Evolutionary conservation across 2,888 invertebrate species (phyloP).

Genomic region (Lasioglossum villosulum): DNA sequence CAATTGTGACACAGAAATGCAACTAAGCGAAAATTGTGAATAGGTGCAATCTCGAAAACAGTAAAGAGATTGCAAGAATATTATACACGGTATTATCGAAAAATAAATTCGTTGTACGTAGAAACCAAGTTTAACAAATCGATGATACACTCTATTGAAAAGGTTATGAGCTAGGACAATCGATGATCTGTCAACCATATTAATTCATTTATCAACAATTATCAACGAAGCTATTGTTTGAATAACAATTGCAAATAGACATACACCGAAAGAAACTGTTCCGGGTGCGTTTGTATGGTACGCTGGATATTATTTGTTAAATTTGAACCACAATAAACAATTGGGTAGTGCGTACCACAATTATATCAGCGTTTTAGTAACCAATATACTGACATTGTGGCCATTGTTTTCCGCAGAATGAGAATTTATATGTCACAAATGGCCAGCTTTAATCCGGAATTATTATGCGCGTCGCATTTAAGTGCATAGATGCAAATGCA

Average conservation of each 20-base stretch:
- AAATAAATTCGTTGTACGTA: no score
- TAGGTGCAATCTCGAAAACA: no score
- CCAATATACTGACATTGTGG: background rate
- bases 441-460: background rate
- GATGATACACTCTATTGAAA: background rate
- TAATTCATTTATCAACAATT: background rate
- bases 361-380: background rate
- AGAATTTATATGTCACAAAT: background rate
- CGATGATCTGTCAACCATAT: background rate
- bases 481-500: background rate
- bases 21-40: background rate
- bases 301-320: background rate
- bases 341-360: background rate
- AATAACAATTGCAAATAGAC: background rate
- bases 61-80: no score
- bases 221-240: background rate
- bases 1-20: background rate
- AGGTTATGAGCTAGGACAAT: background rate
- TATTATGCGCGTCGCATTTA: background rate
- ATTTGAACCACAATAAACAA: background rate
- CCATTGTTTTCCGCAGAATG: background rate
- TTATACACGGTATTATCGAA: background rate
- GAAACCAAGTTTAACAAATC: background rate
- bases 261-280: background rate
- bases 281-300: background rate